Evolutionary conservation across 2,888 invertebrate genomes (phyloP), one percentile per base, ranked within the genome.

Genomic region (Sisyra terminalis): DNA sequence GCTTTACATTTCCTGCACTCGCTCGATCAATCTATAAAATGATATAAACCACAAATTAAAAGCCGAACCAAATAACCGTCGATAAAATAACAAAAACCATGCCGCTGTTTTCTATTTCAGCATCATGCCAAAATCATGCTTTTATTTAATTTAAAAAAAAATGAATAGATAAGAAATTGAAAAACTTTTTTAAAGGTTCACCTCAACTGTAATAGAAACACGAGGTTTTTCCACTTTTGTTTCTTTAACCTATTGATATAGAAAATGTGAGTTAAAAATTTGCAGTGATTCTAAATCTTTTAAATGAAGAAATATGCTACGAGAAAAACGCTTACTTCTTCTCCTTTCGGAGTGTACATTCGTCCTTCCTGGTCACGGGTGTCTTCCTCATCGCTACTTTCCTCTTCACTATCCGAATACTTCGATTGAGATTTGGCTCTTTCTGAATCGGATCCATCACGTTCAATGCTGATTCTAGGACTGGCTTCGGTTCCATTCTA

Each of bases 1-100:
- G 69, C 56, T 78, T 84, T 3, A 88, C 71, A 49, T 87, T 86
- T 1, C 81, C 90, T 1, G 90, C 90, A 55, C 89, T 89, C 0
- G 83, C 84, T 45, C 88, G 74, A 56, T 88, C 87, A 56, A 90
- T 89, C 87, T 90, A 58, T 7, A 58, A 13, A 24, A 24, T 7
- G 24, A 24, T 5, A 24, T 24, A 24, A 24, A 24, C 3, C 7
- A 7, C 24, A 24, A 24, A 24, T 24, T 24, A 24, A 24, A 24
- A 24, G 7, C 24, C 24, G 7, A 7, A 24, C 7, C 7, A 5
- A 24, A 24, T 5, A 24, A 24, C 7, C 5, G 3, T 24, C 7
- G 3, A 24, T 7, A 24, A 24, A 24, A 24, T 7, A 24, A 24
- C 24, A 24, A 3, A 24, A 5, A 5, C 7, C 24, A 24, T 24